phyloP scores from a whole-genome alignment of 2,888 invertebrate species.

The Aporophyla nigra region DNA sequence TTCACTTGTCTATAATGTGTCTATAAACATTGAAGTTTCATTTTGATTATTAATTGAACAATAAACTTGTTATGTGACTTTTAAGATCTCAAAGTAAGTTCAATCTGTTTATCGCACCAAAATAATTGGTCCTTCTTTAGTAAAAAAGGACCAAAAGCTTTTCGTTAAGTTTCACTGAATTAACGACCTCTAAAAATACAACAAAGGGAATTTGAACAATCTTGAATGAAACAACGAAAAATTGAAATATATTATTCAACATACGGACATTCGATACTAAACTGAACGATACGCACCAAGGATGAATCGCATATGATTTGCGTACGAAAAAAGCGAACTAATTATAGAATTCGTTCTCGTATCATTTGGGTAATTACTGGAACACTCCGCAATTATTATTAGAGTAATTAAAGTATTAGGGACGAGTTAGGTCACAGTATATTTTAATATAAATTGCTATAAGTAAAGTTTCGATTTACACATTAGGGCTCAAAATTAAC shows the following conservation, averaged over 20 bases:
- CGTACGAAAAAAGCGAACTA: slow-evolving; percentile 54
- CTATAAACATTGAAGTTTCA: slow-evolving; percentile 4
- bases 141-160: slow-evolving; percentile 3
- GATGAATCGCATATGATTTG: slow-evolving; percentile 55
- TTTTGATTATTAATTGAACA: neutral
- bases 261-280: slow-evolving; percentile 7
- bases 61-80: neutral
- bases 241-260: neutral
- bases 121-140: slow-evolving; percentile 1
- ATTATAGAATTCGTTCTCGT: slow-evolving; percentile 51
- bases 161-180: neutral
- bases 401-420: slow-evolving; percentile 38
- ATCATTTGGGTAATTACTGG: slow-evolving; percentile 35
- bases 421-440: neutral
- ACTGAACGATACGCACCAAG: slow-evolving; percentile 27
- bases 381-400: slow-evolving; percentile 29
- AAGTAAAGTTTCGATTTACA: neutral
- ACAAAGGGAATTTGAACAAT: neutral
- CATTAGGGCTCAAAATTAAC: neutral
- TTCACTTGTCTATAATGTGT: slow-evolving; percentile 31
- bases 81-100: neutral
- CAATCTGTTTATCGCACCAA: neutral
- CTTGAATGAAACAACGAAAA: neutral
- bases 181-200: neutral
- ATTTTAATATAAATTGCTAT: slow-evolving; percentile 6